Conservation (phyloP, 2,888 invertebrate species). For the Netelia melanura region DNA sequence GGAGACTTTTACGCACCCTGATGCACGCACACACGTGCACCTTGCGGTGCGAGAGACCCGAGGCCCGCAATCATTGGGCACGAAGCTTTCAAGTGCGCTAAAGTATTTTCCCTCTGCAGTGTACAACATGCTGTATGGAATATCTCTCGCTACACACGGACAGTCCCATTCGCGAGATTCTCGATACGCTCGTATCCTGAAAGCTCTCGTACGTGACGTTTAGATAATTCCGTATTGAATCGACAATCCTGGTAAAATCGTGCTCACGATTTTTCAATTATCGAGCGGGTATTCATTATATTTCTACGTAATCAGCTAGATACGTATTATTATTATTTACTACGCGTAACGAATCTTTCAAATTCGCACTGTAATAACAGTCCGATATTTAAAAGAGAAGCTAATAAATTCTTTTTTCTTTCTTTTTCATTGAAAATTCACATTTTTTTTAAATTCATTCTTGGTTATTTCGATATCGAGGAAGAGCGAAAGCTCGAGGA, state of each 20-base stretch:
- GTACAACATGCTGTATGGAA: slow-evolving; percentile 10
- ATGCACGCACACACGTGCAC: slow-evolving; percentile 1
- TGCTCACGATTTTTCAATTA: slow-evolving; percentile 29
- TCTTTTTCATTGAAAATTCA: neutral
- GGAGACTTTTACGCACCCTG: slow-evolving; percentile 24
- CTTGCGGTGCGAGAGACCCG: slow-evolving; percentile 19
- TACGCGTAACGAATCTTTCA: neutral
- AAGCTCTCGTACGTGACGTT: slow-evolving; percentile 49
- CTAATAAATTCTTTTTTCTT: neutral
- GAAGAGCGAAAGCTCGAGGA: neutral
- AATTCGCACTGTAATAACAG: neutral
- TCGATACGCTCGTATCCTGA: neutral
- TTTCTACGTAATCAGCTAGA: neutral
- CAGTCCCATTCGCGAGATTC: neutral
- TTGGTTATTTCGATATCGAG: neutral
- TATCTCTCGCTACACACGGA: slow-evolving; percentile 1
- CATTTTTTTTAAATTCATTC: neutral
- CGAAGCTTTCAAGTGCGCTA: slow-evolving; percentile 69
- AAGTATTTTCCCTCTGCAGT: slow-evolving; percentile 36
- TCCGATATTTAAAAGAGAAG: neutral
- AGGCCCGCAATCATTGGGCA: slow-evolving; percentile 74
- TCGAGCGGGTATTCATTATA: neutral
- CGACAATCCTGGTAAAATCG: slow-evolving; percentile 2
- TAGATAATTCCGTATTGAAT: slow-evolving; percentile 26
- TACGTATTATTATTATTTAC: neutral